Evolutionary conservation across 2,888 invertebrate species (phyloP), one percentile per base, ranked within the genome.

Genomic region (Girardia tigrina): DNA sequence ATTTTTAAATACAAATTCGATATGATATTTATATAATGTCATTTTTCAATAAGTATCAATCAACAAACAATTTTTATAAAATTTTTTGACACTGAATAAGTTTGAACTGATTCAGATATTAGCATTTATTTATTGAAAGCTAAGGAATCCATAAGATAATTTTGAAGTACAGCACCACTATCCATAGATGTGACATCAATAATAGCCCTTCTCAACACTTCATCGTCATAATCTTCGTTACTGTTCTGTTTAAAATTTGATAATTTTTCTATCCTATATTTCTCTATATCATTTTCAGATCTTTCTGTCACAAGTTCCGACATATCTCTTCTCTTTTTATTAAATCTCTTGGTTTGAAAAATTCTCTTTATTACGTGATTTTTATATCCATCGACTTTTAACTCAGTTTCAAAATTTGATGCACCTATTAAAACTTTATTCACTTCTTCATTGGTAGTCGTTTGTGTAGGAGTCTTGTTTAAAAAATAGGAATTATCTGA

Each of bases 391-490:
- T 77, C 76, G 26, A 70, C 29, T 23, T 77, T 69, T 4, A 28
- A 27, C 6, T 76, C 76, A 1, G 76, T 77, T 77, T 56, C 69
- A n/a, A 77, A 29, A 20, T 77, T 70, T n/a, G 77, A 76, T 23
- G 77, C 76, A n/a, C 76, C 76, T n/a, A 8, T 70, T 26, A 23
- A n/a, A 70, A 70, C n/a, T 23, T n/a, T 8, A 12, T 70, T 36
- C 36, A 36, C 36, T 36, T 36, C 36, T 12, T 16, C 36, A 36
- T 36, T 36, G 8, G 36, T 36, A 36, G 16, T 16, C 16, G 36
- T 36, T 8, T 16, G 36, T 12, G 36, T 36, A 36, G 12, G 12
- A 36, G 36, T 36, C 16, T 36, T 36, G 16, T 36, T 36, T 8
- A 36, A 12, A 36, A 36, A 36, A 36, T 16, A 8, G 12, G 36